Evolutionary conservation across 1,140 invertebrate genomes (phyloP).

Genomic region (Drosophila murphyi): DNA sequence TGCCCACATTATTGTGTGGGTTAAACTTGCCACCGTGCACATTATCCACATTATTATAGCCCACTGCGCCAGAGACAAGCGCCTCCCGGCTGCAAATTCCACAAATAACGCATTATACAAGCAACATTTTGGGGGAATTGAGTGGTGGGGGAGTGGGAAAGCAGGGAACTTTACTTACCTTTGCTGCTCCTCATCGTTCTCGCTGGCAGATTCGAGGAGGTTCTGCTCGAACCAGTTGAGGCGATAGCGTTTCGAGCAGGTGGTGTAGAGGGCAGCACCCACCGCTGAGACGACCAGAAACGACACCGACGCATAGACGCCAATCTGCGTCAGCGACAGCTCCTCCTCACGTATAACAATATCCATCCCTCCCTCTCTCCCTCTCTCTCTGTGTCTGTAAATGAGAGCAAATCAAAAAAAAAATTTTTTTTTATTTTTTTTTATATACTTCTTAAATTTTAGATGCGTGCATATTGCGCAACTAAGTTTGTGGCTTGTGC

Average conservation of each 20-base stretch:
- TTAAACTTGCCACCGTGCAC: constrained; percentile 61
- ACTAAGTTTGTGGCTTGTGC: too few species aligned
- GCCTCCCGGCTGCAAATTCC: constrained; percentile 82
- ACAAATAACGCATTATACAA: not conserved
- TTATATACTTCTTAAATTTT: too few species aligned
- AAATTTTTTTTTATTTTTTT: too few species aligned
- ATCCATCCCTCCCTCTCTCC: constrained; percentile 59
- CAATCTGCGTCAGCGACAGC: constrained; percentile 79
- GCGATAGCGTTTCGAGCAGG: constrained; percentile 85
- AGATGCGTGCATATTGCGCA: too few species aligned
- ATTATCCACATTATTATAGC: constrained; percentile 83
- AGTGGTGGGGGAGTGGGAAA: not conserved
- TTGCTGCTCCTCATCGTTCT: constrained; percentile 79
- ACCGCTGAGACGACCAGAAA: constrained; percentile 82
- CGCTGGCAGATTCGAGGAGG: constrained; percentile 85
- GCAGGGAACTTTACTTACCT: constrained; percentile 49
- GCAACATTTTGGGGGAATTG: not conserved
- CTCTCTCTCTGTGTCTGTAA: not conserved
- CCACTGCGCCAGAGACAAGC: constrained; percentile 78
- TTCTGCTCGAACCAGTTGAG: constrained; percentile 86
- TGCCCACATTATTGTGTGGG: constrained; percentile 65
- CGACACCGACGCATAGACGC: constrained; percentile 77
- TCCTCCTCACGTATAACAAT: constrained; percentile 81
- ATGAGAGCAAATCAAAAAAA: not conserved
- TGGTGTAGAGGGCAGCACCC: constrained; percentile 84